Base-by-base conservation (phyloP, 2,888 invertebrate species). In the Carabus problematicus region DNA sequence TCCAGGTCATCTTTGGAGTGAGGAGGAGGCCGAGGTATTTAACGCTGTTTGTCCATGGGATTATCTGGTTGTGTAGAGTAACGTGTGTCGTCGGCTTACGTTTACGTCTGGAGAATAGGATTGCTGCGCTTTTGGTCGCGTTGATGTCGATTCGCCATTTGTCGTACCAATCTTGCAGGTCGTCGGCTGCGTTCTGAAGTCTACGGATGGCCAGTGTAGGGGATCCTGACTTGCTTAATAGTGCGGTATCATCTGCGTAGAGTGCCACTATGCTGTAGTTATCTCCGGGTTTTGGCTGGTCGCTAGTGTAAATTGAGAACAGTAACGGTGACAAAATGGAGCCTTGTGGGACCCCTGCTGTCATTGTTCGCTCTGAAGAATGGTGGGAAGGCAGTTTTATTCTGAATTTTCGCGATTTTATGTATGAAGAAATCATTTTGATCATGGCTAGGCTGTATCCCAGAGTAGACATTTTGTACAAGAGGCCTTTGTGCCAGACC, bases 221-320 rank as follows among this genome's bases (percentile, higher is more conserved):
- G 1, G 11, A 1, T 6, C 3, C 11, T 3, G 49, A n/a, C 9
- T 18, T 42, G 0, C n/a, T 8, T 9, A 60, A 43, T 8, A 66
- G 8, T 12, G 71, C 72, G 56, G 72, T 75, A 70, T 69, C 71
- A 19, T 64, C 71, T 6, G 71, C 71, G 70, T 59, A 75, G 7
- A 16, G 71, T 64, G 42, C 72, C 6, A 45, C 64, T 6, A 62
- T 62, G 0, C 62, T 67, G 40, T 11, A 12, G 70, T 7, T 70
- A 64, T 0, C 52, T 49, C 3, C 29, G 2, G 49, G 11, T 12
- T 8, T 49, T 9, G 49, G 49, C 11, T 0, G n/a, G 18, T 49
- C 49, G 7, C 12, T 9, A n/a, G 14, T 18, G 14, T 49, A 49
- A 0, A 49, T 49, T 3, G 0, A 4, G 7, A 3, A 45, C 18